phyloP scores from a whole-genome alignment of 37 sponge, comb jelly and placozoan genomes.

The Geodia barretti region DNA sequence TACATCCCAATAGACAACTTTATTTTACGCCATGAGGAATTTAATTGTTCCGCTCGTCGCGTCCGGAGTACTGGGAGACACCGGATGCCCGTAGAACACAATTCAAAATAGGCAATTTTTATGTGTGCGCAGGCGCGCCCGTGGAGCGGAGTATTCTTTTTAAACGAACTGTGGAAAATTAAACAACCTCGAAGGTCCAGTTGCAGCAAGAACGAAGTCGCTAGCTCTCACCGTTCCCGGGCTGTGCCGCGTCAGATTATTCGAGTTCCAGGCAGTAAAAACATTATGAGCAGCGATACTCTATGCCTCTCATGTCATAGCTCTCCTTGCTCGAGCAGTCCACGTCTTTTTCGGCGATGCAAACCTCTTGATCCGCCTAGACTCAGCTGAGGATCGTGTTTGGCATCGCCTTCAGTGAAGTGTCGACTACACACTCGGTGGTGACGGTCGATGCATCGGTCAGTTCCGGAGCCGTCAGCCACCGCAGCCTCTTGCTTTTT shows the following conservation, averaged over 20 bases:
- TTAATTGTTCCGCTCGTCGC: neutral
- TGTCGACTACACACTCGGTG: slow-evolving; percentile 35
- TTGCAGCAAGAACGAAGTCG: neutral
- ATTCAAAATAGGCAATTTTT: neutral
- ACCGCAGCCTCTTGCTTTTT: neutral
- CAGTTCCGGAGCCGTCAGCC: slow-evolving; percentile 20
- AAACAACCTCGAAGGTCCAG: neutral
- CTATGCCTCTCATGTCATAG: slow-evolving; percentile 7
- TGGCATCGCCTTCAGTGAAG: slow-evolving; percentile 25
- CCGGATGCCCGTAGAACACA: neutral
- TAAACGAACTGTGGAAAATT: neutral
- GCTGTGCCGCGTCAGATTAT: neutral
- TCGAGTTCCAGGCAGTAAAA: neutral
- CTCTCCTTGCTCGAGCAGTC: slow-evolving; percentile 24
- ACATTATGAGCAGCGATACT: neutral
- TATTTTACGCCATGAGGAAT: neutral
- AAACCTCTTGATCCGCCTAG: slow-evolving; percentile 40
- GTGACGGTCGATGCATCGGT: neutral
- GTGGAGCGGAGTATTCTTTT: neutral
- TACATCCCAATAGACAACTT: neutral
- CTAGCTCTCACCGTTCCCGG: neutral
- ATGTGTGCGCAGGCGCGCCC: neutral
- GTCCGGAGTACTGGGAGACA: neutral
- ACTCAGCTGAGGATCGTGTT: slow-evolving; percentile 2
- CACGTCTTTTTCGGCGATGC: slow-evolving; percentile 31